Conservation (phyloP, 2,113 vertebrate genomes). For the Ophthalmolycus amberensis region DNA sequence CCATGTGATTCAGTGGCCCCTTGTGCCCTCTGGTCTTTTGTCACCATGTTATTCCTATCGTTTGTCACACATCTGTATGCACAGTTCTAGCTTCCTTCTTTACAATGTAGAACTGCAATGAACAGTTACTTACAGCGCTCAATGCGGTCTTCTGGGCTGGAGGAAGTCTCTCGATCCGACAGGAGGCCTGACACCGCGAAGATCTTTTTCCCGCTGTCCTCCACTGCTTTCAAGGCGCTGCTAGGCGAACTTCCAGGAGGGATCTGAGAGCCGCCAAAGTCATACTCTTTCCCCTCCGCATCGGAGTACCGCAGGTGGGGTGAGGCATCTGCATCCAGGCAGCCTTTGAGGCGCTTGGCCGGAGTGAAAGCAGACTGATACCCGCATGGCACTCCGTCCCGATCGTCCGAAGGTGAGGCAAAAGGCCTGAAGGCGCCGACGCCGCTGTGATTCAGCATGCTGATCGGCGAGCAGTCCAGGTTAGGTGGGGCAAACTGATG, state of each 20-base stretch:
- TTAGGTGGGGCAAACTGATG: constrained; percentile 98
- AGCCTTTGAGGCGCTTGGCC: constrained; percentile 98
- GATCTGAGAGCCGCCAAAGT: constrained; percentile 93
- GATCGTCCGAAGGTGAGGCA: constrained; percentile 93
- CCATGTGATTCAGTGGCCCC: background rate
- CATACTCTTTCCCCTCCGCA: constrained; percentile 98
- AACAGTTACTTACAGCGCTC: constrained; percentile 95
- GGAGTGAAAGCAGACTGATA: constrained; percentile 99
- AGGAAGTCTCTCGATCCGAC: constrained; percentile 97
- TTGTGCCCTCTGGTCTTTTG: background rate
- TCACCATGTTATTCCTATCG: background rate
- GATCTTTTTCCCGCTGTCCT: constrained; percentile 98
- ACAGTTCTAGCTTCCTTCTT: background rate
- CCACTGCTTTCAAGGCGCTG: constrained; percentile 91
- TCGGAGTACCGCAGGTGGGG: constrained; percentile 99
- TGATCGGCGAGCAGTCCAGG: constrained; percentile 98
- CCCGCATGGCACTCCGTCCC: constrained; percentile 91
- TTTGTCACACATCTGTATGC: constrained; percentile 11
- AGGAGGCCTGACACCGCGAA: constrained; percentile 98
- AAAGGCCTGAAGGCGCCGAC: constrained; percentile 98
- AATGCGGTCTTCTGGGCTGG: constrained; percentile 97
- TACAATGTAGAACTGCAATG: constrained; percentile 1
- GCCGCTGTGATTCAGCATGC: constrained; percentile 98
- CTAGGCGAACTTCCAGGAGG: constrained; percentile 94
- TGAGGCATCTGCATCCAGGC: constrained; percentile 94